phyloP scores from a whole-genome alignment of 1,140 invertebrate genomes.

The Portunus trituberculatus region DNA sequence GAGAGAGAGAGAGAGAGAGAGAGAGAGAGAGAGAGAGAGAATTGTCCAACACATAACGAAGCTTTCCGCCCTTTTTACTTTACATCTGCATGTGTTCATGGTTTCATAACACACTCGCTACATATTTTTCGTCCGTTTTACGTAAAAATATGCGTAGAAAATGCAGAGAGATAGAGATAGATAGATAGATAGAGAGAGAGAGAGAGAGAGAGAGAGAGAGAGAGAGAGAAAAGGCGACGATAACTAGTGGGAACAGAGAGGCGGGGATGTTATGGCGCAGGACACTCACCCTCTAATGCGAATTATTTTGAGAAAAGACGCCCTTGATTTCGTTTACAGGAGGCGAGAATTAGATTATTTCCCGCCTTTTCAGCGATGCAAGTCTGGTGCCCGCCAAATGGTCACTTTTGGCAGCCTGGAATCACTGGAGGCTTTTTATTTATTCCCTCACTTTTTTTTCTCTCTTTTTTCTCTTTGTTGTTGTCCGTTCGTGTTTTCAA shows the following conservation, averaged over 20 bases:
- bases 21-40: background rate
- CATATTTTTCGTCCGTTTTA: too few species aligned
- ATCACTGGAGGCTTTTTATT: slow-evolving; percentile 38
- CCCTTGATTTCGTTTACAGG: slow-evolving; percentile 72
- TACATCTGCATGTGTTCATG: too few species aligned
- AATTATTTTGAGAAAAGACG: slow-evolving; percentile 73
- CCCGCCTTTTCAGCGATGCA: slow-evolving; percentile 71
- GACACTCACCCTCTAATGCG: slow-evolving; percentile 64
- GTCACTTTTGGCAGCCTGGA: slow-evolving; percentile 64
- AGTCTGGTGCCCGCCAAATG: slow-evolving; percentile 66
- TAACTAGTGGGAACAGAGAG: slow-evolving; percentile 7
- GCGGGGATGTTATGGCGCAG: background rate
- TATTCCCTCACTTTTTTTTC: background rate
- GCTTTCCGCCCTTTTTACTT: background rate
- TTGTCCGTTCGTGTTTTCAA: background rate
- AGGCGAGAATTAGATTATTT: slow-evolving; percentile 69
- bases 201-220: too few species aligned
- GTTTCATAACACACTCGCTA: too few species aligned
- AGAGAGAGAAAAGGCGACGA: background rate
- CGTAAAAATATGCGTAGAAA: background rate
- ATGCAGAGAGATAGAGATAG: background rate
- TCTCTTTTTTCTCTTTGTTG: background rate
- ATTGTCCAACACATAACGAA: too few species aligned
- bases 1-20: too few species aligned
- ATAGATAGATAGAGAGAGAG: too few species aligned